These are phyloP conservation scores for Caenorhabditis zanzibari DNA, from an alignment of 2,888 invertebrate species.

Conservation along the genomic window DNA sequence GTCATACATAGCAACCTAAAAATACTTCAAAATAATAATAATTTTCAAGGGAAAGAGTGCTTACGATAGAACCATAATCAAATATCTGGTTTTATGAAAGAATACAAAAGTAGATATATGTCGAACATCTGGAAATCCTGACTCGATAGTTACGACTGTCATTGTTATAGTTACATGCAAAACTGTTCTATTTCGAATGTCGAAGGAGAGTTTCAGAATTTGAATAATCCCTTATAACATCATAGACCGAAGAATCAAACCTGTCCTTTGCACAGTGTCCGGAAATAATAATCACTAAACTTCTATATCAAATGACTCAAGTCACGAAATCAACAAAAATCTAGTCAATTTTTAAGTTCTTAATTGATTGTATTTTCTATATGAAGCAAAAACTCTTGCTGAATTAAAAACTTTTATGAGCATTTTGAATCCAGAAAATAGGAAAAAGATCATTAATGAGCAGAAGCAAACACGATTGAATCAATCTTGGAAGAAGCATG, in stretches of 20 bases:
- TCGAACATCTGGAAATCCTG: constrained; percentile 54
- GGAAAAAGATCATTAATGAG: too few relatives aligned
- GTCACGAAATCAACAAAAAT: neutral
- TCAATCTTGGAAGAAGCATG: constrained; percentile 39
- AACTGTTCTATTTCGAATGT: neutral
- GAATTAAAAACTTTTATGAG: constrained; percentile 4
- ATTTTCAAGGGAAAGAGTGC: too few relatives aligned
- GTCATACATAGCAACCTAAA: constrained; percentile 53
- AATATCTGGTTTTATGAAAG: constrained; percentile 28
- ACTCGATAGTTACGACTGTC: constrained; percentile 51
- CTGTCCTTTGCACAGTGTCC: neutral
- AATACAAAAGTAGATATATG: constrained; percentile 47
- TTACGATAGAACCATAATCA: constrained; percentile 45
- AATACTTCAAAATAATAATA: neutral
- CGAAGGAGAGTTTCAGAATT: constrained; percentile 10
- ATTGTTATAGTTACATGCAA: constrained; percentile 10
- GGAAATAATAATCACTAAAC: neutral
- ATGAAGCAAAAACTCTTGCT: too few relatives aligned
- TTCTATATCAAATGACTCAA: neutral
- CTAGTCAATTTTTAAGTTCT: neutral
- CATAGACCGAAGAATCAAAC: constrained; percentile 35
- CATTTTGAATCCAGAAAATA: neutral
- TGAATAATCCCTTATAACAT: constrained; percentile 44
- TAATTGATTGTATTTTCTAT: too few relatives aligned
- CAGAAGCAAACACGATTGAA: neutral